Evolutionary conservation across 2,797 vertebrate species (phyloP), one percentile per base, ranked within the genome.

Genomic region (Galago senegalensis): DNA sequence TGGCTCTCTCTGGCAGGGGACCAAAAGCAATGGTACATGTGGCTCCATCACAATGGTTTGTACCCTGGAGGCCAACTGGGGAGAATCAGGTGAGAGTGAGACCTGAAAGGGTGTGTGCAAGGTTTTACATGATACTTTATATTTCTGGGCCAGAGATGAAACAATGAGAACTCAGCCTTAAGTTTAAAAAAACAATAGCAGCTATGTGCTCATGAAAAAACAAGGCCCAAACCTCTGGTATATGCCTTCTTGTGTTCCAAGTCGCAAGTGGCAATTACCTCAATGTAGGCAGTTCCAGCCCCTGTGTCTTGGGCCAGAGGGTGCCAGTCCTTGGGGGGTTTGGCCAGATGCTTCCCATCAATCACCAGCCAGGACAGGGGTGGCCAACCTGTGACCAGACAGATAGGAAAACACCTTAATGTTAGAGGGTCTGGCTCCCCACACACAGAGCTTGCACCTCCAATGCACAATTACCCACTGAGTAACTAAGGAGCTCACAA

Each of bases 291-390:
- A 0, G 99, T 99, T 87, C 99, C 99, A 13, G 99, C 97, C 95
- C 98, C 99, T 89, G 99, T 99, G 69, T 99, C 99, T 94, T 98
- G 98, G 73, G 99, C 97, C 60, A 98, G 96, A 0, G 99, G 99
- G 76, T 99, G 98, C 99, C 99, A 99, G 97, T 99, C 99, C 98
- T 99, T 99, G 0, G 99, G 97, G 85, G 99, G 99, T 95, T 99
- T 99, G 65, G 99, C 99, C 94, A 99, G 99, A 95, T 99, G 99
- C 94, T 99, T 99, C 91, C 99, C 99, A 96, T 99, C 99, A 31
- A 99, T 99, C 97, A 99, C 99, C 97, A 99, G 99, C 99, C 99
- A 99, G 96, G 99, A 97, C 21, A 99, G 98, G 61, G 98, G 99
- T 9, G 99, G 99, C 99, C 99, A 99, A 21, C 99, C 99, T 99